These are phyloP conservation scores for Hydrozoanthus tunicans DNA, from an alignment of 64 coral and sea anemone genomes.

Conservation along the genomic window DNA sequence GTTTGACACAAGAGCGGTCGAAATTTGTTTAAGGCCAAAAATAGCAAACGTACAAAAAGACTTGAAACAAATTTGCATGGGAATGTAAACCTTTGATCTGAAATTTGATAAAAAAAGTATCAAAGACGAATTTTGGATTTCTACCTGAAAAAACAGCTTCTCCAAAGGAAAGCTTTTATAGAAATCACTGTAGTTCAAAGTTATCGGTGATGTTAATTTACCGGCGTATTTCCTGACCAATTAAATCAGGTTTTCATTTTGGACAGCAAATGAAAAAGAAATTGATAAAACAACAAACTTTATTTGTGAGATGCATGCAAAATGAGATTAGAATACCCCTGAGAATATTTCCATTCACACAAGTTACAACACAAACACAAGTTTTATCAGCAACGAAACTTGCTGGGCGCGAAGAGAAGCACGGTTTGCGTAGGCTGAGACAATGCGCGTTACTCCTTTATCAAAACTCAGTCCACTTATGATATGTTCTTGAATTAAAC, in stretches of 20 bases:
- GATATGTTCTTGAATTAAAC: too few relatives aligned
- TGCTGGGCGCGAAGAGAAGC: too few relatives aligned
- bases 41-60: constrained; percentile 66
- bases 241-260: constrained; percentile 37
- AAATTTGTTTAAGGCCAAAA: constrained; percentile 68
- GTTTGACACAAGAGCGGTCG: constrained; percentile 62
- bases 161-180: constrained; percentile 1
- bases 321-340: neutral
- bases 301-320: neutral
- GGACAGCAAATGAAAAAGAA: neutral
- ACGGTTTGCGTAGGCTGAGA: too few relatives aligned
- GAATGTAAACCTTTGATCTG: neutral
- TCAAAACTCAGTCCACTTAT: too few relatives aligned
- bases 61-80: constrained; percentile 28
- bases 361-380: too few relatives aligned
- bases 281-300: neutral
- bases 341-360: neutral
- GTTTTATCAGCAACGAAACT: too few relatives aligned
- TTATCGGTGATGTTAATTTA: constrained; percentile 12
- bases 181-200: constrained; percentile 6
- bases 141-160: neutral
- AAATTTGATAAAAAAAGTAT: neutral
- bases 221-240: constrained; percentile 59
- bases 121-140: constrained; percentile 2
- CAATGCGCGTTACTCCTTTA: too few relatives aligned